Evolutionary conservation across 2,113 vertebrate genomes (phyloP).

Genomic region (Cryptotis parvus): DNA sequence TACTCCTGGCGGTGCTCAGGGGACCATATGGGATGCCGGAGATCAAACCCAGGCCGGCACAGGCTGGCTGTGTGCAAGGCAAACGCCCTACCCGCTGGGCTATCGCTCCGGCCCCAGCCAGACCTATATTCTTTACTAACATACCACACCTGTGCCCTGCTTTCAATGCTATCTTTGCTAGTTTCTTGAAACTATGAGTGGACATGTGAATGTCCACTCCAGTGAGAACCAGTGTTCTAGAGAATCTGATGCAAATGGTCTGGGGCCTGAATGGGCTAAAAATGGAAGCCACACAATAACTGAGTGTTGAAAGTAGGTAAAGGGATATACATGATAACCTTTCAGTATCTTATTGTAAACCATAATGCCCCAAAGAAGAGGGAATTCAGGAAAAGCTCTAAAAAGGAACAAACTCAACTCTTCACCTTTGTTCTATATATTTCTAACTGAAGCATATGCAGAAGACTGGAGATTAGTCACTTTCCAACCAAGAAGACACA

Average conservation of each 20-base stretch:
- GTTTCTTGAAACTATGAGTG: not conserved
- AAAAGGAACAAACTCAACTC: not conserved
- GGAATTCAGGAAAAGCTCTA: not conserved
- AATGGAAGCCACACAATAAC: not conserved
- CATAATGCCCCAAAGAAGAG: too few relatives aligned
- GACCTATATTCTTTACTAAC: too few relatives aligned
- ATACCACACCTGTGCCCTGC: too few relatives aligned
- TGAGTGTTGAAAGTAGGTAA: too few relatives aligned
- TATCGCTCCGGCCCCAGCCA: too few relatives aligned
- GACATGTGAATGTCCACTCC: not conserved
- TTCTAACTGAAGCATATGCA: not conserved
- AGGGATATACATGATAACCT: too few relatives aligned
- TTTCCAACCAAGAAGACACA: not conserved
- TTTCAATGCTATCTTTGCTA: not conserved
- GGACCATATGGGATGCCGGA: too few relatives aligned
- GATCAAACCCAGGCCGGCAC: too few relatives aligned
- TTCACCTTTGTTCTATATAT: not conserved
- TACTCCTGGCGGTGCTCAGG: too few relatives aligned
- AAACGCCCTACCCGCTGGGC: too few relatives aligned
- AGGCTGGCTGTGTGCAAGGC: too few relatives aligned
- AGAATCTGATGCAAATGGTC: not conserved
- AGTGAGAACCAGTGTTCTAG: not conserved
- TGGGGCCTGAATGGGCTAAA: not conserved
- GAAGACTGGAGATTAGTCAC: not conserved
- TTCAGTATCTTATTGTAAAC: too few relatives aligned